phyloP scores from a whole-genome alignment of 2,113 vertebrate species.

The Sylvietta virens region DNA sequence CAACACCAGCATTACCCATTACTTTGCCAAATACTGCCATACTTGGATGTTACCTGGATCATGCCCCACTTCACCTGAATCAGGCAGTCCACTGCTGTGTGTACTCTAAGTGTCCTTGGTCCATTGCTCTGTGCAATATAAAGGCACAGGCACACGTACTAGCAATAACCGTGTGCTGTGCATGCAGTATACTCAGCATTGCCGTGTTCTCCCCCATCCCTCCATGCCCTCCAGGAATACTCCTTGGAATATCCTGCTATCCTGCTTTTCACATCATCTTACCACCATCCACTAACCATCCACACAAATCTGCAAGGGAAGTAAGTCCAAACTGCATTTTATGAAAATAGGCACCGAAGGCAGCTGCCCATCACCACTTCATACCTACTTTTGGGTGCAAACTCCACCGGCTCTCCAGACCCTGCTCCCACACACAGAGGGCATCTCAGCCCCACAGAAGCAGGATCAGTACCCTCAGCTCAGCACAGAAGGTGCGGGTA shows the following conservation, averaged over 20 bases:
- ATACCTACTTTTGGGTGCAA: background rate
- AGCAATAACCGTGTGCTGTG: fast-evolving
- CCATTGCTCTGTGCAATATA: too few relatives aligned
- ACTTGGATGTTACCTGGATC: background rate
- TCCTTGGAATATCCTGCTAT: background rate
- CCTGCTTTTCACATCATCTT: background rate
- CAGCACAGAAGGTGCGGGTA: background rate
- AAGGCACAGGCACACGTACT: fast-evolving
- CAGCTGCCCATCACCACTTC: background rate
- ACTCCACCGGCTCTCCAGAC: background rate
- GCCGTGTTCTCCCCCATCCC: background rate
- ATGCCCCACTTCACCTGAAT: background rate
- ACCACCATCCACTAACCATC: background rate
- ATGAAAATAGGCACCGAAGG: background rate
- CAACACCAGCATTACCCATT: background rate
- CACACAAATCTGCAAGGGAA: background rate
- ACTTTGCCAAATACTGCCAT: background rate
- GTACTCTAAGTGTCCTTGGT: background rate
- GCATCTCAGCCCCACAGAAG: background rate
- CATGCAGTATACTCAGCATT: background rate
- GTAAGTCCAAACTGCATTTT: background rate
- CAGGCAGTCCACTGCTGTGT: background rate
- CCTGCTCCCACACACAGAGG: background rate
- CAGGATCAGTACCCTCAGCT: background rate
- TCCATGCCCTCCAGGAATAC: background rate